phyloP scores from a whole-genome alignment of 2,888 invertebrate genomes.

The Cryptocephalus moraei region DNA sequence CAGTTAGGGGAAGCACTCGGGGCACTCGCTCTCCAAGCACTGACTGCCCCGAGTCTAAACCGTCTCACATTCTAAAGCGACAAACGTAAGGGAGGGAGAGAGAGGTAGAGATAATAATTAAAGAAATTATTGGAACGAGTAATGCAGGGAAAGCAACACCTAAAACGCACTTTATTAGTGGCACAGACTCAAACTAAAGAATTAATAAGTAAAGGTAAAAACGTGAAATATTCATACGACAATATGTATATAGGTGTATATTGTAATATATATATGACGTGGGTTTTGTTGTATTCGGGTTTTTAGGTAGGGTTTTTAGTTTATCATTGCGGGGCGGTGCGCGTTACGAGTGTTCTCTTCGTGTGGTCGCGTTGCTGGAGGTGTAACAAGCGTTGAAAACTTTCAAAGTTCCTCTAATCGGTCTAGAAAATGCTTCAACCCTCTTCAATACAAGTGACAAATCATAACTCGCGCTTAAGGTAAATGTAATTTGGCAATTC shows the following conservation, averaged over 20 bases:
- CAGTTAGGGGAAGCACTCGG: slow-evolving; percentile 71
- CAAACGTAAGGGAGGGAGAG: no score
- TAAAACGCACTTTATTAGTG: slow-evolving; percentile 4
- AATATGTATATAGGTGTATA: slow-evolving; percentile 42
- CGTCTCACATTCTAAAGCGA: neutral
- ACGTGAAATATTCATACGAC: slow-evolving; percentile 30
- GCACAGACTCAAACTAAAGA: slow-evolving; percentile 11
- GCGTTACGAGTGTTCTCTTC: neutral
- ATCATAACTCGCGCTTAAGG: no score
- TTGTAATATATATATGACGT: slow-evolving; percentile 24
- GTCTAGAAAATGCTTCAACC: neutral
- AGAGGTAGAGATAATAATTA: no score
- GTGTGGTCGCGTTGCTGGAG: neutral
- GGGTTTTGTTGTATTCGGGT: no score
- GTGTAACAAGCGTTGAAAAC: neutral
- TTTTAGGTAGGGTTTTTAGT: neutral
- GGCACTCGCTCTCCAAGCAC: slow-evolving; percentile 39
- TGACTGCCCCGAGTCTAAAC: slow-evolving; percentile 35
- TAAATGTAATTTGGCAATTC: no score
- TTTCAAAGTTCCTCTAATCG: neutral
- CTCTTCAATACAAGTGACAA: no score
- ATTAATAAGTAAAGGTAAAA: slow-evolving; percentile 2
- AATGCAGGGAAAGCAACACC: no score
- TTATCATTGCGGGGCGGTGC: neutral
- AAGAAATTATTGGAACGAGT: no score